Conservation (phyloP, 2,888 invertebrate species). For the Acanthosoma haemorrhoidale region DNA sequence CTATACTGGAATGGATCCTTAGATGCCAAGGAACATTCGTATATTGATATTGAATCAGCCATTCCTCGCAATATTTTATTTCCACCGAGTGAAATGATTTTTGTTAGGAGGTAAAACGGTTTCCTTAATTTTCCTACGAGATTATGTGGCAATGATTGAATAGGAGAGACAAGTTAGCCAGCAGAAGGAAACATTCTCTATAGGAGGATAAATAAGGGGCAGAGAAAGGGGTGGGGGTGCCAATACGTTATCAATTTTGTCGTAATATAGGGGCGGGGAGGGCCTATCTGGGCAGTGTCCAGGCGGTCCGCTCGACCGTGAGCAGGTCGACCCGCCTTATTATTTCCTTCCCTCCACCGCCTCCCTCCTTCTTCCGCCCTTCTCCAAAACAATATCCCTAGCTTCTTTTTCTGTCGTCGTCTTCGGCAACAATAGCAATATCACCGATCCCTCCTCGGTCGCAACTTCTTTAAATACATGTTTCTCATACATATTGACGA, state of each 20-base stretch:
- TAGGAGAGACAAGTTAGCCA: neutral
- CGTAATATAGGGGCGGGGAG: slow-evolving; percentile 26
- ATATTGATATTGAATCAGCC: no score
- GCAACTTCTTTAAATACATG: slow-evolving; percentile 1
- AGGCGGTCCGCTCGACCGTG: slow-evolving; percentile 4
- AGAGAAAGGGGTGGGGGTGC: slow-evolving; percentile 6
- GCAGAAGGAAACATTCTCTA: slow-evolving; percentile 1
- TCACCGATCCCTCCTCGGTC: neutral
- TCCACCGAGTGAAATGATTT: no score
- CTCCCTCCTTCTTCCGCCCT: slow-evolving; percentile 36
- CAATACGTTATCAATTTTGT: slow-evolving; percentile 30
- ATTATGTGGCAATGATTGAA: neutral
- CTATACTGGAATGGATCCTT: no score
- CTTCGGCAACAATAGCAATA: neutral
- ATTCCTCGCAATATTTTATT: no score
- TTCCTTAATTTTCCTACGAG: no score
- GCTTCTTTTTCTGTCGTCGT: neutral
- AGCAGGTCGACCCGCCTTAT: slow-evolving; percentile 36
- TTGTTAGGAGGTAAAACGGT: no score
- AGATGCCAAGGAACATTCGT: no score
- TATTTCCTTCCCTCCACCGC: slow-evolving; percentile 38
- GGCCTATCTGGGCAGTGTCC: slow-evolving; percentile 16
- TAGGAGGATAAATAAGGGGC: slow-evolving; percentile 18
- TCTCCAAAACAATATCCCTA: slow-evolving; percentile 25
- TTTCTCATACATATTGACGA: no score